A percentile compares a stretch with the other conserved stretches of the same genome.
Evolutionary conservation across 2,113 vertebrate species (phyloP).

Genomic region (Catharus minimus): DNA sequence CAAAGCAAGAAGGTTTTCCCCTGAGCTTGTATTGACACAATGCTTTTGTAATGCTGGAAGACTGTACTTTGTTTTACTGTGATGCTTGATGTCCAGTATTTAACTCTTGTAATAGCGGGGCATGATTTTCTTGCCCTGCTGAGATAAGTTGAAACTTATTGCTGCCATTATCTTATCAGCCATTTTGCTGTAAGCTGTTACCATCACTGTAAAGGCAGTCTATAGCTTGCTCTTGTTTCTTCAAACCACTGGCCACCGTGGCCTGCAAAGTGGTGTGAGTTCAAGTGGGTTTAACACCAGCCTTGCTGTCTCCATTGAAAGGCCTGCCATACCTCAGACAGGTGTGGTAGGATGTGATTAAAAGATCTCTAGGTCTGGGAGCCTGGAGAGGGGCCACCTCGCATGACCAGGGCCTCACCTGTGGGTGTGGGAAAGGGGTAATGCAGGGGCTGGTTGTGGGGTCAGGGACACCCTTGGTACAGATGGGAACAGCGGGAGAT

Average conservation of each 20-base stretch:
- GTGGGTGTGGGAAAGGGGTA: rapidly evolving
- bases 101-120: background rate
- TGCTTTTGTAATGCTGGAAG: background rate
- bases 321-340: background rate
- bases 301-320: background rate
- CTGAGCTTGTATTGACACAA: rapidly evolving
- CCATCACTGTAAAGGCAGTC: background rate
- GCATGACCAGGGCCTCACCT: rapidly evolving
- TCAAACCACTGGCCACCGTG: rapidly evolving
- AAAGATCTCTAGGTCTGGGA: background rate
- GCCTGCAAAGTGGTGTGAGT: rapidly evolving
- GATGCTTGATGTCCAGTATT: background rate
- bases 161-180: background rate
- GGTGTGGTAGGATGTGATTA: background rate
- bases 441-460: background rate
- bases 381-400: background rate
- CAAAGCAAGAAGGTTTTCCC: background rate
- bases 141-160: background rate
- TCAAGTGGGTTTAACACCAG: background rate
- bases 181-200: background rate
- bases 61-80: background rate
- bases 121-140: background rate
- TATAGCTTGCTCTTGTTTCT: background rate
- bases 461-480: background rate
- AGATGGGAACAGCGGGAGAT: background rate